A percentile compares a stretch with the other conserved stretches of the same genome.
Evolutionary conservation across 2,888 invertebrate species (phyloP).

Genomic region (Coleophora flavipennella): DNA sequence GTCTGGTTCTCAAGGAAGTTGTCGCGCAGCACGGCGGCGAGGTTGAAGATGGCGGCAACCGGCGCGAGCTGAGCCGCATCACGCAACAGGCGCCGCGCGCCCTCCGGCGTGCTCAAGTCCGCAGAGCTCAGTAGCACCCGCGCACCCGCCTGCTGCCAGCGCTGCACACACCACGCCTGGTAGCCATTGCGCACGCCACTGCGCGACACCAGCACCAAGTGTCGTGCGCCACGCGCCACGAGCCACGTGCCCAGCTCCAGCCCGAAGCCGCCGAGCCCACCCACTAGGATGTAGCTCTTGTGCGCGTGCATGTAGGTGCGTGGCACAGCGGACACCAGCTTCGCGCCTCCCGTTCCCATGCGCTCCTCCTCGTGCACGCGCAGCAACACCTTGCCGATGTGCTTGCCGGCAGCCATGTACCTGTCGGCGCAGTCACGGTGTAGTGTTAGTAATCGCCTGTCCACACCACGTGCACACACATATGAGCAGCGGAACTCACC

Average conservation of each 20-base stretch:
- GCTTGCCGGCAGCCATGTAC: slow-evolving; percentile 97
- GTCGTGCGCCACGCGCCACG: slow-evolving; percentile 86
- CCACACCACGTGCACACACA: too few relatives aligned
- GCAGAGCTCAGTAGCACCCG: slow-evolving; percentile 16
- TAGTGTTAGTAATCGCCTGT: too few relatives aligned
- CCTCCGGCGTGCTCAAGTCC: slow-evolving; percentile 75
- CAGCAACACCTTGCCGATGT: slow-evolving; percentile 96
- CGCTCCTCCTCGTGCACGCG: slow-evolving; percentile 89
- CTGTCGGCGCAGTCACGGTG: slow-evolving; percentile 26
- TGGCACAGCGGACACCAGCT: slow-evolving; percentile 84
- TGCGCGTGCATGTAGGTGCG: slow-evolving; percentile 87
- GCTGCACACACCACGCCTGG: slow-evolving; percentile 86
- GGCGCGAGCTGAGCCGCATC: slow-evolving; percentile 77
- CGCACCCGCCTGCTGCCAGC: slow-evolving; percentile 13
- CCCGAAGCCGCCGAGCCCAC: slow-evolving; percentile 97
- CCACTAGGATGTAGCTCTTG: slow-evolving; percentile 84
- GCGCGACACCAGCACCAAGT: slow-evolving; percentile 89
- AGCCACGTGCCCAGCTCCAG: slow-evolving; percentile 95
- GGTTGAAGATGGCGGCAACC: slow-evolving; percentile 92
- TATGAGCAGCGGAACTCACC: slow-evolving; percentile 39
- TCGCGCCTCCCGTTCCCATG: too few relatives aligned
- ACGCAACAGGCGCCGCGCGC: slow-evolving; percentile 75
- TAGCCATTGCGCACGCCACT: slow-evolving; percentile 94
- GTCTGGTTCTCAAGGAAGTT: slow-evolving; percentile 90
- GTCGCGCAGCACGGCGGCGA: slow-evolving; percentile 93